Conservation (phyloP, 2,113 vertebrate genomes). For the Okapia johnstoni region DNA sequence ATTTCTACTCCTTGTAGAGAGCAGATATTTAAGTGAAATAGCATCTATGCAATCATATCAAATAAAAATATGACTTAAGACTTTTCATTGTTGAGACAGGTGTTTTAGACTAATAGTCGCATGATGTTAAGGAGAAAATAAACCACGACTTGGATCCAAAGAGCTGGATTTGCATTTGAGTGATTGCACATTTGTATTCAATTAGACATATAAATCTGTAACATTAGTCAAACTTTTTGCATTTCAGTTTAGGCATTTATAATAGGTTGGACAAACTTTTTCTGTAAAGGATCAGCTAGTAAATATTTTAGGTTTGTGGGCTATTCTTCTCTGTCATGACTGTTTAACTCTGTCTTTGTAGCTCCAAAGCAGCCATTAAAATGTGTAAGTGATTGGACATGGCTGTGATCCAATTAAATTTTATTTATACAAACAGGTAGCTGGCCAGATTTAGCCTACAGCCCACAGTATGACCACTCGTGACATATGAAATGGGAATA, state of each 20-base stretch:
- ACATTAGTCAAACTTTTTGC: background rate
- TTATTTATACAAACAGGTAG: background rate
- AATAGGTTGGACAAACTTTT: background rate
- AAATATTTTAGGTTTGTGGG: background rate
- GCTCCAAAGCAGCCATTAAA: background rate
- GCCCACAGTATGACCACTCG: background rate
- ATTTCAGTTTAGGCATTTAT: background rate
- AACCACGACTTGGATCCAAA: background rate
- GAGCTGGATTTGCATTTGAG: background rate
- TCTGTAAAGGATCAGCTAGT: background rate
- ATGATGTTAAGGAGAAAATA: background rate
- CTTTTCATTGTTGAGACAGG: background rate
- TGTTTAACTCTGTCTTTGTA: background rate
- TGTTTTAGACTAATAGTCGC: background rate
- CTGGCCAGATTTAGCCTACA: background rate
- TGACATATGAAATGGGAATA: background rate
- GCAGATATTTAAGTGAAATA: background rate
- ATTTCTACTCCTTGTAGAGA: background rate
- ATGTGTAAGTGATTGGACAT: background rate
- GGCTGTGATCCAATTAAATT: background rate
- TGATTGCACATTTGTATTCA: background rate
- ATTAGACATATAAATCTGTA: background rate
- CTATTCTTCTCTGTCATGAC: background rate
- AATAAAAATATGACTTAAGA: background rate
- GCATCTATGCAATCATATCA: background rate